Base-by-base conservation (phyloP, 2,888 invertebrate species). In the Oxycera nigricornis region DNA sequence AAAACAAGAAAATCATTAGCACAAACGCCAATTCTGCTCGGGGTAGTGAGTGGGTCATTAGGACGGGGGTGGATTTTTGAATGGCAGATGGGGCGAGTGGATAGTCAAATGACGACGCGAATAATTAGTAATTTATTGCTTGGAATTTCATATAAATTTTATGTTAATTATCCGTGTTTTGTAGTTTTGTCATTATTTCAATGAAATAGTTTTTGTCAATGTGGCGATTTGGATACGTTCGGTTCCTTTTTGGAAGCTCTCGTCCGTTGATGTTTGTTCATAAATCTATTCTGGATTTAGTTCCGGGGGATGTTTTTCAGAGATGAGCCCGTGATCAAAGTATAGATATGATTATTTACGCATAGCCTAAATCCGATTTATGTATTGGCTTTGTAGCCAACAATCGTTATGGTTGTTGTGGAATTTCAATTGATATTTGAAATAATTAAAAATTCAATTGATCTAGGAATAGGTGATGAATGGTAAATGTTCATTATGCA, bases 121-220 rank as follows among this genome's bases (percentile, higher is more conserved):
- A 73, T 62, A 73, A 73, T 73, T 62, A 73, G 52, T 73, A 73
- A 73, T 73, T 73, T 73, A 73, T 73, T 50, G 73, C 61, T 41
- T 73, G 59, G 50, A 62, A 73, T 46, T 73, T 73, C 62, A 73
- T 73, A 73, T 61, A 73, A 73, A 73, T 73, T 73, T 73, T 73
- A 73, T 73, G 73, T 62, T 73, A 73, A 73, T 73, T 73, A 73
- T 73, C 61, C 31, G 41, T 61, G 61, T 59, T 72, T 68, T 46
- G 39, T 65, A 65, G 61, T 72, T 72, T 70, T 70, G 70, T 35
- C 70, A 70, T 70, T 70, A 70, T 52, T 70, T 52, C 55, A 70
- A 70, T 70, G 70, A 46, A 70, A 70, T 65, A 35, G 52, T 55
- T 70, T 70, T 70, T 70, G 70, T 70, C 55, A 70, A 31, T 70